These are phyloP conservation scores for Sarcophaga rosellei DNA, from an alignment of 2,888 invertebrate species.

Conservation along the genomic window DNA sequence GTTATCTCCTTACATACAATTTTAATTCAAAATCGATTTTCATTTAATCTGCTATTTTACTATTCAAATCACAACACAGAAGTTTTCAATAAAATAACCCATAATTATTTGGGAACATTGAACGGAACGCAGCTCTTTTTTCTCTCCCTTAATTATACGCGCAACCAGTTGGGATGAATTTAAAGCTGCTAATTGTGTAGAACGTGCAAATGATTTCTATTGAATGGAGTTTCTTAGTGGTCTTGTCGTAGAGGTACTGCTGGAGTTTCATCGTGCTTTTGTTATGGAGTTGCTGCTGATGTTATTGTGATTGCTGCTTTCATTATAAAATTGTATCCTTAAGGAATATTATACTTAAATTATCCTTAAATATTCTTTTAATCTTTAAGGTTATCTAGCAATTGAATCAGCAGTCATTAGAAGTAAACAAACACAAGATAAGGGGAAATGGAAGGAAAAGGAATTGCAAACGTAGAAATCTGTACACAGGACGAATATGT, in stretches of 20 bases:
- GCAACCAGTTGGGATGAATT: not conserved
- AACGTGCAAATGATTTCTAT: slow-evolving; percentile 50
- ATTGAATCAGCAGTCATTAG: slow-evolving; percentile 2
- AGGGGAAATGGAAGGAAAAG: not conserved
- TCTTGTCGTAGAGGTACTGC: not conserved
- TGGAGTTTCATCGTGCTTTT: not conserved
- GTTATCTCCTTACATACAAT: not conserved
- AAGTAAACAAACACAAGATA: not conserved
- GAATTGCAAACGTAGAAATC: not conserved
- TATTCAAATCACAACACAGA: not conserved
- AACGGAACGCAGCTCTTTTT: not conserved
- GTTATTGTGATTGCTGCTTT: not conserved
- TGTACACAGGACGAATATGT: not conserved
- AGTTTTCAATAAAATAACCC: slow-evolving; percentile 8
- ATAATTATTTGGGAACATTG: slow-evolving; percentile 37
- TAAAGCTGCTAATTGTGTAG: slow-evolving; percentile 52
- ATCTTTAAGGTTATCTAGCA: slow-evolving; percentile 22
- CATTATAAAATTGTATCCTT: slow-evolving; percentile 13
- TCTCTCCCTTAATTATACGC: not conserved
- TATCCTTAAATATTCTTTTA: slow-evolving; percentile 40
- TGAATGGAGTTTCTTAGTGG: not conserved
- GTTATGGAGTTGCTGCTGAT: not conserved
- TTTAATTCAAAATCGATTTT: not conserved
- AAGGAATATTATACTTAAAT: slow-evolving; percentile 37
- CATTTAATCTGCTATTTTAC: not conserved